phyloP scores from a whole-genome alignment of 2,797 vertebrate genomes.

The Borostomias antarcticus region DNA sequence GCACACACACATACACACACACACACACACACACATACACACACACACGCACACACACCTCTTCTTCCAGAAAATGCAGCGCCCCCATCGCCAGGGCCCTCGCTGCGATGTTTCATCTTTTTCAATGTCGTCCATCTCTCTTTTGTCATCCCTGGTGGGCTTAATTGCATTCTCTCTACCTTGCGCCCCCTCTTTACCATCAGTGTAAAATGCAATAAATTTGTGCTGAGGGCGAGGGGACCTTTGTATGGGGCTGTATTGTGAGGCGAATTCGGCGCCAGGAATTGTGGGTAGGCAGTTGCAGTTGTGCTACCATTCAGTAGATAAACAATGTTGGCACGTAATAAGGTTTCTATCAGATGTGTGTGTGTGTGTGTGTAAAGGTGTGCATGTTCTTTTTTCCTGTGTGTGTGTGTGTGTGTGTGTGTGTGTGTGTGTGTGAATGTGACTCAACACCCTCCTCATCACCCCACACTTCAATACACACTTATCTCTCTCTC shows the following conservation, averaged over 20 bases:
- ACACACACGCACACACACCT: neutral
- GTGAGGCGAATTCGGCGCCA: slow-evolving; percentile 8
- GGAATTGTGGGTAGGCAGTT: neutral
- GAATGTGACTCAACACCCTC: slow-evolving; percentile 29
- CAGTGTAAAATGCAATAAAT: slow-evolving; percentile 32
- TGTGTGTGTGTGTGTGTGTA: neutral
- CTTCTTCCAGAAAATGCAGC: too few relatives aligned
- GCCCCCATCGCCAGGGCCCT: neutral
- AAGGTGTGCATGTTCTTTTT: neutral
- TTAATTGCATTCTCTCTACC: slow-evolving; percentile 19
- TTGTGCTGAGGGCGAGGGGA: slow-evolving; percentile 33
- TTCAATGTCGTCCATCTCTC: slow-evolving; percentile 14
- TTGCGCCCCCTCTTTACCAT: slow-evolving; percentile 22
- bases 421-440: neutral
- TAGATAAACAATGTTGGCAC: neutral
- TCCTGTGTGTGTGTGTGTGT: slow-evolving; percentile 9
- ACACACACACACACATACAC: neutral
- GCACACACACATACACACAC: neutral
- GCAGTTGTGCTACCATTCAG: neutral
- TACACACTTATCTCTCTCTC: slow-evolving; percentile 52
- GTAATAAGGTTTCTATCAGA: neutral
- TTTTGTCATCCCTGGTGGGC: slow-evolving; percentile 24
- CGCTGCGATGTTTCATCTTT: slow-evolving; percentile 12
- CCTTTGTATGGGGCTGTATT: slow-evolving; percentile 24
- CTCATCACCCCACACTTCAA: slow-evolving; percentile 49